Conservation (phyloP, 2,888 invertebrate genomes). For the Ctena decussata region DNA sequence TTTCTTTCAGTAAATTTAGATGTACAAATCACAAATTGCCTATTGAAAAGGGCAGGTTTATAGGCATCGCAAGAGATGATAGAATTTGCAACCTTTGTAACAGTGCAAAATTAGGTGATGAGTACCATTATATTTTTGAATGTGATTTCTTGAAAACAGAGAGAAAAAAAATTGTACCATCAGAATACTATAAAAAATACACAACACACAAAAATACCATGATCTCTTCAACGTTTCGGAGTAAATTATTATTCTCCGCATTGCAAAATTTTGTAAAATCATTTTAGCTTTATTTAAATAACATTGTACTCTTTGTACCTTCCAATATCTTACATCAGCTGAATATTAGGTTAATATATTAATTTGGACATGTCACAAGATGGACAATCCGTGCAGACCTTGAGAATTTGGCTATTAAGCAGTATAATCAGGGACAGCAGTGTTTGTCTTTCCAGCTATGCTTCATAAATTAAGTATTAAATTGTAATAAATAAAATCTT, state of each 20-base stretch:
- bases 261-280: background rate
- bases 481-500: no score
- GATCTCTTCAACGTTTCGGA: background rate
- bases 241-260: background rate
- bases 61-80: background rate
- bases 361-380: background rate
- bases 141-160: background rate
- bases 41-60: background rate
- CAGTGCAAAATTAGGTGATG: background rate
- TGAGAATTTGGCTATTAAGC: background rate
- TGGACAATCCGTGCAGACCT: background rate
- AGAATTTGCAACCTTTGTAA: background rate
- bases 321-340: background rate
- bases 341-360: background rate
- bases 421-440: background rate
- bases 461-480: background rate
- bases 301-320: background rate
- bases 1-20: background rate
- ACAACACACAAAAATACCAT: background rate
- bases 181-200: background rate
- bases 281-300: background rate
- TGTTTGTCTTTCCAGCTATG: background rate
- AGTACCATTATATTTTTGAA: background rate
- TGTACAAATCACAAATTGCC: background rate
- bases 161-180: background rate